Base-by-base conservation (phyloP, 2,888 invertebrate species). In the Catocala sponsa region DNA sequence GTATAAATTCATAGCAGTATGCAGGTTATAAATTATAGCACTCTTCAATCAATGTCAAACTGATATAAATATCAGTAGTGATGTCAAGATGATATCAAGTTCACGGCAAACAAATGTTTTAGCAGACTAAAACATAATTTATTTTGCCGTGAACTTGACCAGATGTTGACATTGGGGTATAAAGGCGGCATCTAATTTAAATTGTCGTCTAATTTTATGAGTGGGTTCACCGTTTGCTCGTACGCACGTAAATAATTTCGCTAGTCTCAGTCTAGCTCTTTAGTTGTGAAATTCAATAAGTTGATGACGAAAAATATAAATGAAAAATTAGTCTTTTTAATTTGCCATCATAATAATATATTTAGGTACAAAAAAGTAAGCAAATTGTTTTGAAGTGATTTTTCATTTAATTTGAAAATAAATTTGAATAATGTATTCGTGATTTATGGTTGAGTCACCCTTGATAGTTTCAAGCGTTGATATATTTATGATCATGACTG, bases 121-220 rank as follows among this genome's bases (percentile, higher is more conserved):
- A n/a, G n/a, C n/a, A n/a, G n/a, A 13, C 9, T 44, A 44, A 12
- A 44, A 44, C 13, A 44, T 5, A 6, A 44, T 59, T 53, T 13
- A 42, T 52, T 63, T 58, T 32, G 42, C 72, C 72, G 25, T 67
- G 72, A 72, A 72, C 72, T 72, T 72, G 70, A 55, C 55, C 59
- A 41, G 50, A 54, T 65, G 55, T 48, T 50, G 59, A 57, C 49
- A 38, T 46, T 55, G 7, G 25, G 7, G 25, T 60, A 41, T 54
- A 60, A 43, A 55, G 72, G 59, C 59, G 67, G 63, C 10, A 62
- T 59, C 59, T 58, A 70, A 66, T 73, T 65, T 53, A 51, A 51
- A 59, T 52, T 38, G 25, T 50, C 47, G 55, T 56, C 42, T 61
- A 38, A 48, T 48, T 47, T 12, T 38, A n/a, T 35, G 11, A 49